Base-by-base conservation (phyloP, 1,140 invertebrate genomes). In the Neotoxoptera formosana region DNA sequence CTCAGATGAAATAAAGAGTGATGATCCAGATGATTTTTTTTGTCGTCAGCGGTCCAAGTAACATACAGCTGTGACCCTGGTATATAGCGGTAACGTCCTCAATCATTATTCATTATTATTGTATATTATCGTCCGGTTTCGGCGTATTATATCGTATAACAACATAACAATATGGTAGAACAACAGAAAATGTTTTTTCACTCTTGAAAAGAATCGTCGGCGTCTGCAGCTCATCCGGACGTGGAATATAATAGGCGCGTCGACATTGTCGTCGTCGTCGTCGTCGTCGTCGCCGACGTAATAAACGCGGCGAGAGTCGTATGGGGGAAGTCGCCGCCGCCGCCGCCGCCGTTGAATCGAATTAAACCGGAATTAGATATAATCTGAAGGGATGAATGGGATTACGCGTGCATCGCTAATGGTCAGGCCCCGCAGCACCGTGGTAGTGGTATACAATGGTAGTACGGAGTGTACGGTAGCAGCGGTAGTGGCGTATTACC, bases 331-430 rank as follows among this genome's bases (percentile, higher is more conserved):
- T 53, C 21, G 48, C 20, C 45, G 83, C 51, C 90, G 90, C 2
- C 60, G 67, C 36, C 21, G 48, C 20, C 45, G 47, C 34, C 51
- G 51, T 51, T 84, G 91, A 93, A 93, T 93, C 91, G 91, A 93
- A 93, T 93, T 93, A 93, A 93, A 93, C 91, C 91, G 91, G 91
- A 93, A 93, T 93, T 93, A 93, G 91, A 86, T 93, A 93, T 93
- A 93, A 93, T 93, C 91, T 41, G 91, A 93, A 48, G 91, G 91
- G 81, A 93, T 93, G 91, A 93, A 93, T 93, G 91, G 91, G 91
- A 93, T 93, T 93, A 93, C 81, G 91, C 91, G 91, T 93, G 91
- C 91, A 93, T 93, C 91, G 91, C 91, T 93, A 93, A 93, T 93
- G 91, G 91, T 86, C 91, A 93, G 91, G 91, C 91, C 91, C 91